Percentiles rank a stretch among this genome's conserved stretches.
Evolutionary conservation across 2,797 vertebrate genomes (phyloP).

Genomic region (Notoglanidium macrostoma): DNA sequence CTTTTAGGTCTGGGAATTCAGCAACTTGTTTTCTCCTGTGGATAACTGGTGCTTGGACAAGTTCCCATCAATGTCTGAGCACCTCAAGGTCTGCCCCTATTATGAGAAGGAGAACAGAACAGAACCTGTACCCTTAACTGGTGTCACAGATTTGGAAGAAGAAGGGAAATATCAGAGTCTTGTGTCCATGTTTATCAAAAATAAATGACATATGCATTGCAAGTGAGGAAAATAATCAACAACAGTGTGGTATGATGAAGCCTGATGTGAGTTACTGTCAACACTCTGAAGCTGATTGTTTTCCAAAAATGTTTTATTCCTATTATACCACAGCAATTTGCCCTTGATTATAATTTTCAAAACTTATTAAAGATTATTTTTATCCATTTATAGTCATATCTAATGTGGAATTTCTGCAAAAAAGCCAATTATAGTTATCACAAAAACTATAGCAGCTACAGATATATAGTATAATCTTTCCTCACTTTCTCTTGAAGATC

Average conservation of each 20-base stretch:
- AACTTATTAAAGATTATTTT: background rate
- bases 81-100: constrained; percentile 88
- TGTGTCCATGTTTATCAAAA: constrained; percentile 51
- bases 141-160: constrained; percentile 75
- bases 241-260: background rate
- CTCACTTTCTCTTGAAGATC: background rate
- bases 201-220: constrained; percentile 27
- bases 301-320: constrained; percentile 3
- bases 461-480: background rate
- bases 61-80: constrained; percentile 83
- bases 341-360: background rate
- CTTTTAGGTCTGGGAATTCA: constrained; percentile 91
- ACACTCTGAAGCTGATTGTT: background rate
- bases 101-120: constrained; percentile 78
- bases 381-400: background rate
- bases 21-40: constrained; percentile 87
- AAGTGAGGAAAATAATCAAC: background rate
- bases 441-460: background rate
- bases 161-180: constrained; percentile 39
- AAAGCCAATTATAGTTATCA: background rate
- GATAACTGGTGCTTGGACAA: constrained; percentile 82
- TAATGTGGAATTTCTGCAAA: background rate
- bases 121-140: constrained; percentile 80
- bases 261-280: background rate
- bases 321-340: background rate